phyloP scores from a whole-genome alignment of 2,113 vertebrate species.

The Columbina picui region DNA sequence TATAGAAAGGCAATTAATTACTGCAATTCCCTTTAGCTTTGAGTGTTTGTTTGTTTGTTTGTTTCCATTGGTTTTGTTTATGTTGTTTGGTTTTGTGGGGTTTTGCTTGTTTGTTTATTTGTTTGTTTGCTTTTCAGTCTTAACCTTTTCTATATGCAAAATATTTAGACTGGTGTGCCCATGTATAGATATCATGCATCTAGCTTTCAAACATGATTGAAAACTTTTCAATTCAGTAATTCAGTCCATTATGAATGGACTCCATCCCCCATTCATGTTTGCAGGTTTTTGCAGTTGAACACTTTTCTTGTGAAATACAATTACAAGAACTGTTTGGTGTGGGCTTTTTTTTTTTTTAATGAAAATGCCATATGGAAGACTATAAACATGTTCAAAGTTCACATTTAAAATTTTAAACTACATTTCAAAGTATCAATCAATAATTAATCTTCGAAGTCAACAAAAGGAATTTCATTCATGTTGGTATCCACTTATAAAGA shows the following conservation, averaged over 20 bases:
- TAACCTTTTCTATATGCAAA: neutral
- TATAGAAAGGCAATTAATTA: neutral
- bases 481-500: neutral
- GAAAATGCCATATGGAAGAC: neutral
- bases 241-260: neutral
- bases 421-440: neutral
- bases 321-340: neutral
- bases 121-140: neutral
- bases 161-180: neutral
- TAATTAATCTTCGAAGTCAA: neutral
- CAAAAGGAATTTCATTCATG: neutral
- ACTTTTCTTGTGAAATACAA: neutral
- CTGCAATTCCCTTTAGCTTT: neutral
- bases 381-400: neutral
- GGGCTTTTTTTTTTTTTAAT: neutral
- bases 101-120: too few relatives aligned
- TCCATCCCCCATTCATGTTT: neutral
- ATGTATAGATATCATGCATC: neutral
- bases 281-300: neutral
- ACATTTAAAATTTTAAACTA: neutral
- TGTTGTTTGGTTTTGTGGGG: too few relatives aligned
- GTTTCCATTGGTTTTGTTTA: neutral
- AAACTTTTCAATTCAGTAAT: neutral
- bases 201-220: neutral
- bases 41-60: too few relatives aligned